Percentiles rank a stretch among this genome's conserved stretches.
Evolutionary conservation across 2,888 invertebrate species (phyloP).

Genomic region (Drosophila kuntzei): DNA sequence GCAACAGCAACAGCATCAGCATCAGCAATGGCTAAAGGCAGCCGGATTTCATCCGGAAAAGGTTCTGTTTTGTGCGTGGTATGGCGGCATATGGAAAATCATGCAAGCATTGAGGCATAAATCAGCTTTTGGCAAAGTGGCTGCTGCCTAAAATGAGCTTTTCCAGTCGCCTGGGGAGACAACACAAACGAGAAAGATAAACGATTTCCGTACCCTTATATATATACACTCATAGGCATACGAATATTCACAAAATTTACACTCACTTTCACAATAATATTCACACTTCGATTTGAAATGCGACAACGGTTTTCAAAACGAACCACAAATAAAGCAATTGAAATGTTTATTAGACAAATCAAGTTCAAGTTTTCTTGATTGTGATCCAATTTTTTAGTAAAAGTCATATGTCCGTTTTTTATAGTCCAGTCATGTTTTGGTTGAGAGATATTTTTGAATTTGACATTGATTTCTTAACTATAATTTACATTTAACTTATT

Average conservation of each 20-base stretch:
- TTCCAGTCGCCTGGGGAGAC: constrained; percentile 17
- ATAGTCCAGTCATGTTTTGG: not conserved
- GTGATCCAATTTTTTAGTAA: too few relatives aligned
- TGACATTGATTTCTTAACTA: not conserved
- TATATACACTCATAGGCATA: not conserved
- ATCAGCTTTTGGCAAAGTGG: constrained; percentile 63
- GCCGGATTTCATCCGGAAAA: constrained; percentile 55
- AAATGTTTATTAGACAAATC: not conserved
- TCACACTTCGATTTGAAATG: not conserved
- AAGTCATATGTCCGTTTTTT: too few relatives aligned
- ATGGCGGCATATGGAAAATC: constrained; percentile 55
- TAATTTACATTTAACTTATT: too few relatives aligned
- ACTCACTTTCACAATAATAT: not conserved
- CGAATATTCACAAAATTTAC: constrained; percentile 5
- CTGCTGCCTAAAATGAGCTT: constrained; percentile 44
- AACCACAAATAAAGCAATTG: not conserved
- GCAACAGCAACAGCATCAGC: constrained; percentile 1
- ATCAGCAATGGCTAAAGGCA: not conserved
- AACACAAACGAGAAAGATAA: constrained; percentile 50
- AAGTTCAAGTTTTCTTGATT: not conserved
- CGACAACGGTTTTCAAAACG: not conserved
- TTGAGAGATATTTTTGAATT: not conserved
- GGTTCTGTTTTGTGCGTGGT: constrained; percentile 37
- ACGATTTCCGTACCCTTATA: constrained; percentile 49
- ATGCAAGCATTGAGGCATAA: constrained; percentile 52